phyloP scores from a whole-genome alignment of 2,113 vertebrate species.

The Macrotus californicus region DNA sequence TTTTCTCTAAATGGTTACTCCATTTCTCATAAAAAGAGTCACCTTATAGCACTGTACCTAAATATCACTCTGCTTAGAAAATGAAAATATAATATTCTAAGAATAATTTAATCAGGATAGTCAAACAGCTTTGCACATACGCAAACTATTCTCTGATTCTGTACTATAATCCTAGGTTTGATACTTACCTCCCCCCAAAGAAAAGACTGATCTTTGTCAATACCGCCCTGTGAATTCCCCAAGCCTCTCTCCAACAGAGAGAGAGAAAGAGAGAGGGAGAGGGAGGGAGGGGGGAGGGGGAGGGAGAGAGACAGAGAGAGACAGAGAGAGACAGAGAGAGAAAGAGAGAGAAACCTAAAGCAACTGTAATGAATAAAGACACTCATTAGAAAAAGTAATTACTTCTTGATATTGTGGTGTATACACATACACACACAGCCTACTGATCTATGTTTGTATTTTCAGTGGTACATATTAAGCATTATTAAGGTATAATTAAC shows the following conservation, averaged over 20 bases:
- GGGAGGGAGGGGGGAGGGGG: no score
- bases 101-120: conserved; percentile 42
- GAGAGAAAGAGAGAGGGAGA: not conserved
- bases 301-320: no score
- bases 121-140: conserved; percentile 4
- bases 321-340: not conserved
- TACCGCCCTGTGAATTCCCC: not conserved
- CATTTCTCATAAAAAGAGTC: conserved; percentile 7
- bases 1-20: conserved; percentile 67
- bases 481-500: not conserved
- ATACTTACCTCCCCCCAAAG: conserved; percentile 1
- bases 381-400: conserved; percentile 4
- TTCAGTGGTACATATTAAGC: not conserved
- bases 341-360: not conserved
- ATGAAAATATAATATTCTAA: conserved; percentile 55
- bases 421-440: not conserved
- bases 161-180: conserved; percentile 5
- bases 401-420: not conserved
- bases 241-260: not conserved
- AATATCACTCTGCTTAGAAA: conserved; percentile 48
- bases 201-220: conserved; percentile 38
- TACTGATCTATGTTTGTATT: not conserved
- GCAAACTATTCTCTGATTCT: conserved; percentile 6
- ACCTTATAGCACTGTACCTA: conserved; percentile 39
- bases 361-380: conserved; percentile 10